Percentiles rank a stretch among this genome's conserved stretches.
Evolutionary conservation across 2,888 invertebrate species (phyloP).

Genomic region (Mimachlamys varia): DNA sequence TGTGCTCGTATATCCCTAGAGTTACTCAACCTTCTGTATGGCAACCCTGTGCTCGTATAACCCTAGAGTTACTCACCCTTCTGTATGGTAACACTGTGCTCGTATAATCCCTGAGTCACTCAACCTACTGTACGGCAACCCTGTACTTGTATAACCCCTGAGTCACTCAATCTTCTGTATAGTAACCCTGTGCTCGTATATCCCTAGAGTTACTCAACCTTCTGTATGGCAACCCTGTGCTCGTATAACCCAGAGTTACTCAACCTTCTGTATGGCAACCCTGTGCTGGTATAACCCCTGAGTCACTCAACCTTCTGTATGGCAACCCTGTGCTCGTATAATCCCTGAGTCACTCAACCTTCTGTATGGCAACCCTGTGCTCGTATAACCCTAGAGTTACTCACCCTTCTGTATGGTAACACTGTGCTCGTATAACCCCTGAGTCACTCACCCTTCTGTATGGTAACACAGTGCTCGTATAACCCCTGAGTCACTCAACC

Average conservation of each 20-base stretch:
- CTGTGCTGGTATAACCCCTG: constrained; percentile 92
- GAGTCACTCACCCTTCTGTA: constrained; percentile 89
- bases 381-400: constrained; percentile 83
- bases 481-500: constrained; percentile 85
- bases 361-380: constrained; percentile 96
- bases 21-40: constrained; percentile 90
- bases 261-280: constrained; percentile 95
- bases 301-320: constrained; percentile 90
- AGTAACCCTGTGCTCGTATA: constrained; percentile 97
- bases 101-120: constrained; percentile 78
- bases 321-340: constrained; percentile 98
- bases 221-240: constrained; percentile 96
- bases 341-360: constrained; percentile 85
- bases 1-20: constrained; percentile 88
- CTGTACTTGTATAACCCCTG: constrained; percentile 91
- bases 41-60: constrained; percentile 98
- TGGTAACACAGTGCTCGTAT: constrained; percentile 97
- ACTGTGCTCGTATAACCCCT: constrained; percentile 92
- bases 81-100: constrained; percentile 97
- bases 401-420: constrained; percentile 95
- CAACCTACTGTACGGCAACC: constrained; percentile 95
- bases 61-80: constrained; percentile 86
- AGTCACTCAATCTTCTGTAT: constrained; percentile 90
- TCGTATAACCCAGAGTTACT: constrained; percentile 83
- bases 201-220: constrained; percentile 85